Evolutionary conservation across 2,888 invertebrate species (phyloP).

Genomic region (Fragum sueziense): DNA sequence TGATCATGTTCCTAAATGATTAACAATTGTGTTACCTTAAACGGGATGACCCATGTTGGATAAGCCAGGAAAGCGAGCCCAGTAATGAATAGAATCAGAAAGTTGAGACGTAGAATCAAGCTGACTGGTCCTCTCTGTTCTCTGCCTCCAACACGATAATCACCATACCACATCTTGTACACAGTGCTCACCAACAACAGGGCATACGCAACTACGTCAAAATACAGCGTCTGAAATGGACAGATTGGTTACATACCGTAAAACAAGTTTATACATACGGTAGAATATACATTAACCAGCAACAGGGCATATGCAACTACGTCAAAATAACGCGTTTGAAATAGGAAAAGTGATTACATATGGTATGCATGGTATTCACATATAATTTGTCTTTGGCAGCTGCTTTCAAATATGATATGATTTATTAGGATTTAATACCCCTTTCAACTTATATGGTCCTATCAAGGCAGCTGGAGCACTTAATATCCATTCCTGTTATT

Average conservation of each 20-base stretch:
- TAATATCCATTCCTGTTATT: no score
- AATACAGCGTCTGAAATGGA: conserved; percentile 49
- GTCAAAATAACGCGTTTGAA: conserved; percentile 55
- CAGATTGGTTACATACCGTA: no score
- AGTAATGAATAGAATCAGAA: conserved; percentile 58
- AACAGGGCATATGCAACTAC: conserved; percentile 42
- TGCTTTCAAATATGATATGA: no score
- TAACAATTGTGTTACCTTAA: conserved; percentile 62
- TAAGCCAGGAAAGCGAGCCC: conserved; percentile 60
- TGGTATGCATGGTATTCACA: no score
- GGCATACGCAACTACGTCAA: conserved; percentile 46
- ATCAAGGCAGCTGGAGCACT: no score
- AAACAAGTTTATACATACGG: no score
- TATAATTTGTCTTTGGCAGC: no score
- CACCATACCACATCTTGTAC: conserved; percentile 53
- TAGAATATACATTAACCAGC: no score
- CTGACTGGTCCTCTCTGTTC: conserved; percentile 64
- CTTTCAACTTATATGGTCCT: no score
- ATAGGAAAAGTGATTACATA: no score
- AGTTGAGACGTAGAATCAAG: conserved; percentile 56
- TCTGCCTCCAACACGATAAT: conserved; percentile 59
- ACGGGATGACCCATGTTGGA: conserved; percentile 48
- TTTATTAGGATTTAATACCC: no score
- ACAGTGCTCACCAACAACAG: conserved; percentile 48
- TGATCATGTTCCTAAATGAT: no score